Evolutionary conservation across 2,888 invertebrate species (phyloP).

Genomic region (Agrochola lota): DNA sequence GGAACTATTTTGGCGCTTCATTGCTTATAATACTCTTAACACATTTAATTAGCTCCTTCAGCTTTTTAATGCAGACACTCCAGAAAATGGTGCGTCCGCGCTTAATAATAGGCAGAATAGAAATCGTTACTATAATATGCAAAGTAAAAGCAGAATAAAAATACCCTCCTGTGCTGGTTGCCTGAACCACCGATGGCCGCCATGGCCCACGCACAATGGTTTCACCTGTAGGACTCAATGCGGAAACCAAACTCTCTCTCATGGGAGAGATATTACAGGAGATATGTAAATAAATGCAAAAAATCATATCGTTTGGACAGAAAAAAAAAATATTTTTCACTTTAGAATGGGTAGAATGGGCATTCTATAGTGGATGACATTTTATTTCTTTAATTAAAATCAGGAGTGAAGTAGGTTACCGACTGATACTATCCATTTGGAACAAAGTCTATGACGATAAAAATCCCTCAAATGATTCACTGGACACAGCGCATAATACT

Average conservation of each 20-base stretch:
- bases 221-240: too few species aligned
- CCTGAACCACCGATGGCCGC: too few species aligned
- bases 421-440: conserved; percentile 15
- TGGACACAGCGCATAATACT: conserved; percentile 16
- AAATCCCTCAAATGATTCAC: conserved; percentile 35
- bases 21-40: background rate
- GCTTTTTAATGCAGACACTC: background rate
- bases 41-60: background rate
- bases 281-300: background rate
- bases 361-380: background rate
- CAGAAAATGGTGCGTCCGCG: too few species aligned
- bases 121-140: background rate
- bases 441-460: conserved; percentile 20
- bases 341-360: too few species aligned
- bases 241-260: too few species aligned
- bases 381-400: background rate
- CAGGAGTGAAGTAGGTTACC: background rate
- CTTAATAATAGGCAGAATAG: background rate
- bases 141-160: background rate
- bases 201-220: too few species aligned
- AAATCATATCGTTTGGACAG: background rate
- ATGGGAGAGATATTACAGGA: background rate
- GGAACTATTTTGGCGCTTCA: background rate
- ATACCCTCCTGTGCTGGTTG: background rate
- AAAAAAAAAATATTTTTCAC: too few species aligned